Evolutionary conservation across 2,888 invertebrate genomes (phyloP).

Genomic region (Lasiommata megera): DNA sequence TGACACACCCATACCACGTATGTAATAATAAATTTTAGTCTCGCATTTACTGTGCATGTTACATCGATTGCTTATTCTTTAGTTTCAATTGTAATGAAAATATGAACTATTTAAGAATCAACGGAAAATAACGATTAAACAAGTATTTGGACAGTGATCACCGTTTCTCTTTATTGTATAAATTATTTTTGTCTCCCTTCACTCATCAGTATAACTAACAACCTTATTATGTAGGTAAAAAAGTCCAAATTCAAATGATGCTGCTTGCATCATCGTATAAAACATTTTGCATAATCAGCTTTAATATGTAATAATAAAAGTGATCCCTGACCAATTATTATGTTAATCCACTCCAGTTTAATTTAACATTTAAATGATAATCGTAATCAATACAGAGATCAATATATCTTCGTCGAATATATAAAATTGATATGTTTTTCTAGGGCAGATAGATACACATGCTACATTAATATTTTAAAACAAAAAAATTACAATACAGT

Average conservation of each 20-base stretch:
- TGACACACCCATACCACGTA: constrained; percentile 69
- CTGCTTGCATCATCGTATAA: constrained; percentile 17
- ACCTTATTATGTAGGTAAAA: constrained; percentile 24
- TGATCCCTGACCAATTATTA: constrained; percentile 28
- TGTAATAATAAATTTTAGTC: constrained; percentile 64
- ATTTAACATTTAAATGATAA: background rate
- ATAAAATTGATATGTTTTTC: constrained; percentile 69
- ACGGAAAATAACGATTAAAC: constrained; percentile 4
- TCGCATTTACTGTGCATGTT: constrained; percentile 62
- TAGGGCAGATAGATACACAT: constrained; percentile 46
- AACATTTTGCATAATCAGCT: constrained; percentile 6
- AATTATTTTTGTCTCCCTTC: constrained; percentile 14
- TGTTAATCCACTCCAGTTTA: background rate
- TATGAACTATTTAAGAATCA: constrained; percentile 5
- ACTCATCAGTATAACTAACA: constrained; percentile 14
- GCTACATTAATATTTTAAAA: constrained; percentile 11
- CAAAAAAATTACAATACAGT: constrained; percentile 29
- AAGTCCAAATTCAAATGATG: constrained; percentile 21
- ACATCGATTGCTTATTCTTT: constrained; percentile 13
- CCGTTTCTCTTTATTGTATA: constrained; percentile 13
- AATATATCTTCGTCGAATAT: constrained; percentile 55
- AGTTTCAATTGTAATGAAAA: constrained; percentile 5
- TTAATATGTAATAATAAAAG: background rate
- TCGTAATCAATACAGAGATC: constrained; percentile 52
- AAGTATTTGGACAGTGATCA: constrained; percentile 20